A percentile compares a stretch with the other conserved stretches of the same genome.
phyloP scores from a whole-genome alignment of 2,797 vertebrate species.

The Darevskia mixta region DNA sequence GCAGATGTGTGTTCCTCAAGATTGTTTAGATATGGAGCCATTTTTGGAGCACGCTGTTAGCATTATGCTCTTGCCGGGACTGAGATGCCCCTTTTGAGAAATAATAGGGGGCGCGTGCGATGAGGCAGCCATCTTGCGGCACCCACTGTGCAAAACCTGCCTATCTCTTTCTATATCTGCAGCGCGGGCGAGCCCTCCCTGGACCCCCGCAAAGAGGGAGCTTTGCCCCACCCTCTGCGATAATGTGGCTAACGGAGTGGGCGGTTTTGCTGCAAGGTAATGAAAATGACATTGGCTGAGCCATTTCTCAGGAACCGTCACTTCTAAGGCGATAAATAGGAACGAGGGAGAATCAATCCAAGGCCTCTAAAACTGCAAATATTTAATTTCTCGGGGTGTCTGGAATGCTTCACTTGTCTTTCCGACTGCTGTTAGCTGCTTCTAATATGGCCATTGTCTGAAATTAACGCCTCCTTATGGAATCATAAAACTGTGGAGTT shows the following conservation, averaged over 20 bases:
- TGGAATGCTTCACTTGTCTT: slow-evolving; percentile 50
- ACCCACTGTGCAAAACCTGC: too few species aligned
- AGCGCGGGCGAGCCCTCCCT: too few species aligned
- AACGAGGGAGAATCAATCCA: slow-evolving; percentile 23
- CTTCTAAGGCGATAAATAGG: slow-evolving; percentile 57
- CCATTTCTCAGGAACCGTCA: slow-evolving; percentile 62
- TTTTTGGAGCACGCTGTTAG: background rate
- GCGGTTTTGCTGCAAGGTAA: slow-evolving; percentile 35
- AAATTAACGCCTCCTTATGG: too few species aligned
- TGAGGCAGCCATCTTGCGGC: too few species aligned
- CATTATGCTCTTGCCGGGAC: background rate
- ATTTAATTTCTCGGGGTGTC: slow-evolving; percentile 58
- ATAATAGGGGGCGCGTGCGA: too few species aligned
- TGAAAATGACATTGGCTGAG: slow-evolving; percentile 44
- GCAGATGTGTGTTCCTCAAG: slow-evolving; percentile 53
- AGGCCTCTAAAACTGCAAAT: slow-evolving; percentile 49
- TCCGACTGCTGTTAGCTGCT: background rate
- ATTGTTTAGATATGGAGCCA: slow-evolving; percentile 40
- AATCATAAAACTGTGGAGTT: too few species aligned
- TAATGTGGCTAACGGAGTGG: background rate
- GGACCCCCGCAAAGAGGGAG: too few species aligned
- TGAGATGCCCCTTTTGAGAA: too few species aligned
- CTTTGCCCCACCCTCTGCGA: background rate
- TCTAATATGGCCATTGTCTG: too few species aligned
- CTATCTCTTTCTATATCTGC: too few species aligned